Conservation (phyloP, 1,140 invertebrate species). For the Aplysia californica region DNA sequence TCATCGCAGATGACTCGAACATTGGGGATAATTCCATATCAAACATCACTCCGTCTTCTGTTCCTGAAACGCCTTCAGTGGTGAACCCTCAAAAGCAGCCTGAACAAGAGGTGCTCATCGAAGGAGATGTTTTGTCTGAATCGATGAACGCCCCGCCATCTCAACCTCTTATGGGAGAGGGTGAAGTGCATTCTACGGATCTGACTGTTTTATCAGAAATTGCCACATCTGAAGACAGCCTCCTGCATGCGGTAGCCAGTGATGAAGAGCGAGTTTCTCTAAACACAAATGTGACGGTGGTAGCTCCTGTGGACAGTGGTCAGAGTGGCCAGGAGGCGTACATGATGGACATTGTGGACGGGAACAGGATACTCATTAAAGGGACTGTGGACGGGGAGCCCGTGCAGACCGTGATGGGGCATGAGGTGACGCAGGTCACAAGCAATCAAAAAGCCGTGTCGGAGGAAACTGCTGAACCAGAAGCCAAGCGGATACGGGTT, state of each 20-base stretch:
- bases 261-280: conserved; percentile 1
- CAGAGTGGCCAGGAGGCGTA: neutral
- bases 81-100: too few species aligned
- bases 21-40: neutral
- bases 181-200: neutral
- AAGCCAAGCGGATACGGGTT: too few species aligned
- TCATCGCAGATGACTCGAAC: neutral
- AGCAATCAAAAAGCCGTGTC: too few species aligned
- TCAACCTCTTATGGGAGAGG: too few species aligned
- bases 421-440: too few species aligned
- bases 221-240: neutral
- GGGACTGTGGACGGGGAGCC: too few species aligned
- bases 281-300: neutral
- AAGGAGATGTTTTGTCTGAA: too few species aligned
- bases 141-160: too few species aligned
- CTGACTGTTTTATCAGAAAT: neutral
- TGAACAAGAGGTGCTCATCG: too few species aligned
- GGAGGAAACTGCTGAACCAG: too few species aligned
- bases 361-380: neutral
- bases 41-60: neutral
- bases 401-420: too few species aligned
- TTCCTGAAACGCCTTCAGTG: too few species aligned
- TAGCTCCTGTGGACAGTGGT: neutral
- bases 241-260: neutral
- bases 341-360: conserved; percentile 3